Evolutionary conservation across 2,797 vertebrate species (phyloP).

Genomic region (Mastacembelus armatus): DNA sequence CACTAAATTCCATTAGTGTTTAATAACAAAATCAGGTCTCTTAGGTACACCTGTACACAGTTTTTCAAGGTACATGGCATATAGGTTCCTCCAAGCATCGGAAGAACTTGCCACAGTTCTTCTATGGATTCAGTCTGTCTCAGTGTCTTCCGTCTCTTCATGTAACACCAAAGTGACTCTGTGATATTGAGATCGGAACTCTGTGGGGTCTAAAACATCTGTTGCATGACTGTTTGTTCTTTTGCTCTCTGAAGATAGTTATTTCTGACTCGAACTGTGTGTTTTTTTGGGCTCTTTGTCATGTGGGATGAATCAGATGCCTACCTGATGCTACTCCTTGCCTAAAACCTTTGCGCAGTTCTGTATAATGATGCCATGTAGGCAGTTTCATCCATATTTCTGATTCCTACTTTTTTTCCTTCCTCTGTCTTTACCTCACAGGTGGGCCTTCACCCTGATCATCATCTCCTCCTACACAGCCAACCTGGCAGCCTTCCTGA

Average conservation of each 20-base stretch:
- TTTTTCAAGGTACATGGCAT: not conserved
- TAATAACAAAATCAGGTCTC: conserved; percentile 41
- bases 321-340: not conserved
- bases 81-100: not conserved
- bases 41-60: not conserved
- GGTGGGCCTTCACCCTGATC: conserved; percentile 97
- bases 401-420: not conserved
- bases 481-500: conserved; percentile 95
- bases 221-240: not conserved
- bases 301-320: not conserved
- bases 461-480: conserved; percentile 98
- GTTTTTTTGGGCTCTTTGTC: not conserved
- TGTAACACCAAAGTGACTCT: not conserved
- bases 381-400: not conserved
- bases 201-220: not conserved
- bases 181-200: not conserved
- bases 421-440: conserved; percentile 14
- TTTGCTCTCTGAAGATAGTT: not conserved
- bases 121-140: not conserved
- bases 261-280: not conserved
- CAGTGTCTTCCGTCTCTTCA: not conserved
- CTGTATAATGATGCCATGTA: not conserved
- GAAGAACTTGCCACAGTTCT: not conserved
- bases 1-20: conserved; percentile 14
- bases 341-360: not conserved